Percentiles rank a stretch among this genome's conserved stretches.
phyloP scores from a whole-genome alignment of 2,888 invertebrate species.

The Octonoba sinensis region DNA sequence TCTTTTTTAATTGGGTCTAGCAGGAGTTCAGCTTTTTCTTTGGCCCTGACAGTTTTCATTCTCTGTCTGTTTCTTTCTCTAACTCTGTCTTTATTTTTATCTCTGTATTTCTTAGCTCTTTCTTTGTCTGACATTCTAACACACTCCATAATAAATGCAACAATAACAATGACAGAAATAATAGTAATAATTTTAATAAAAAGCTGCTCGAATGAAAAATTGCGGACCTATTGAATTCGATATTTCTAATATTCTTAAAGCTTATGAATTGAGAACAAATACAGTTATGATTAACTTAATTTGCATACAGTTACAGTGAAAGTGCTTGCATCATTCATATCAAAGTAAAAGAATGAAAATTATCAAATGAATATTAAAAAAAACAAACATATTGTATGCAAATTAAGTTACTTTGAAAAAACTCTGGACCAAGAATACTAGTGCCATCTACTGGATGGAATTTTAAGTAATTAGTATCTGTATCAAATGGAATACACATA shows the following conservation, averaged over 20 bases:
- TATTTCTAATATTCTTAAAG: background rate
- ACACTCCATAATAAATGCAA: background rate
- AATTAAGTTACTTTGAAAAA: background rate
- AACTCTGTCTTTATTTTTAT: background rate
- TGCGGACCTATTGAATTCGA: background rate
- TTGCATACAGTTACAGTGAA: background rate
- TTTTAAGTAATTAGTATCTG: background rate
- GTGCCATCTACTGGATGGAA: background rate
- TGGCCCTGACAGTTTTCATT: background rate
- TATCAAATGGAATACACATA: background rate
- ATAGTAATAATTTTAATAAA: background rate
- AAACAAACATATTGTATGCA: background rate
- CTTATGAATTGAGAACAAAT: background rate
- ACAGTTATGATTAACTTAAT: background rate
- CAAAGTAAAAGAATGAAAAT: too few species aligned
- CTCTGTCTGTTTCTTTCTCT: background rate
- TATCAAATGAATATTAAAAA: too few species aligned
- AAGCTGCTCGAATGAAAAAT: background rate
- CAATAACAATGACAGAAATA: too few species aligned
- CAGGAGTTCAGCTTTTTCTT: background rate
- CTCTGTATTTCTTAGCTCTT: conserved; percentile 1
- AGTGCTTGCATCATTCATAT: background rate
- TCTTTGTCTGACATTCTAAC: background rate
- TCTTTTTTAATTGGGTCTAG: background rate
- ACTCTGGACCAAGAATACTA: background rate